Evolutionary conservation across 1,140 invertebrate genomes (phyloP).

Genomic region (Brachionus plicatilis): DNA sequence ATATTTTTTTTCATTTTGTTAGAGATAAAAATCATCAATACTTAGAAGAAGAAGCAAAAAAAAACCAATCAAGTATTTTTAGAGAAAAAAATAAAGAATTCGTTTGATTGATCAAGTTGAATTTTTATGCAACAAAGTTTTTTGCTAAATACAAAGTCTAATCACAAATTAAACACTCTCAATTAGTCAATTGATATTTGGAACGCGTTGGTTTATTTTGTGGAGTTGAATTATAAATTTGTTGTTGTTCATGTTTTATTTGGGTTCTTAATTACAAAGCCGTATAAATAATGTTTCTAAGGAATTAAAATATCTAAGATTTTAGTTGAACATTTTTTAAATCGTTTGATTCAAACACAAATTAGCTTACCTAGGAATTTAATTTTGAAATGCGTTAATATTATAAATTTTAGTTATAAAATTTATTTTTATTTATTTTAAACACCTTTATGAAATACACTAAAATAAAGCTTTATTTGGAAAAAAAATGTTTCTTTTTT

Average conservation of each 20-base stretch:
- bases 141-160: neutral
- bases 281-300: neutral
- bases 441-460: too few species aligned
- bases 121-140: too few species aligned
- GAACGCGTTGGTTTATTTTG: neutral
- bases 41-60: neutral
- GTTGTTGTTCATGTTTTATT: neutral
- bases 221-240: neutral
- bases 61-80: neutral
- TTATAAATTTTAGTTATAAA: too few species aligned
- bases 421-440: too few species aligned
- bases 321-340: neutral
- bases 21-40: neutral
- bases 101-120: neutral
- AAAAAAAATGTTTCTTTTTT: too few species aligned
- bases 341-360: neutral
- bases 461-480: too few species aligned
- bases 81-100: neutral
- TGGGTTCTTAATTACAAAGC: neutral
- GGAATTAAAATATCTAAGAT: neutral
- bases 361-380: neutral
- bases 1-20: neutral
- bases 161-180: neutral
- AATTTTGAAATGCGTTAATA: neutral
- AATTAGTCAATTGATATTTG: neutral